These are phyloP conservation scores for Acronicta leporina DNA, from an alignment of 2,888 invertebrate species.

Conservation along the genomic window DNA sequence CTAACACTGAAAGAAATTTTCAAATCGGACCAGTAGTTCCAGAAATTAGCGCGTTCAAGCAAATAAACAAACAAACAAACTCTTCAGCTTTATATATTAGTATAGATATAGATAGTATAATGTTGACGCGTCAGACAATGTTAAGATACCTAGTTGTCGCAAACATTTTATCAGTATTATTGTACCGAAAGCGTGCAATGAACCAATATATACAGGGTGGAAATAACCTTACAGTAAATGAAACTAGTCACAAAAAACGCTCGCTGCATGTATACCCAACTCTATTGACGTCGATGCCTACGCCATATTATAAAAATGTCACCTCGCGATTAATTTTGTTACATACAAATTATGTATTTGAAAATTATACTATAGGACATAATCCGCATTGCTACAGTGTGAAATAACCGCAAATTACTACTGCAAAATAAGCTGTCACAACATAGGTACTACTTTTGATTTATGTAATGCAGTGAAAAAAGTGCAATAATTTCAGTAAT, in stretches of 20 bases:
- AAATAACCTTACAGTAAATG: too few species aligned
- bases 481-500: background rate
- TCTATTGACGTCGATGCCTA: too few species aligned
- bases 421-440: conserved; percentile 49
- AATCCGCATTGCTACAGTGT: conserved; percentile 45
- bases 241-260: too few species aligned
- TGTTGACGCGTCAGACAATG: conserved; percentile 7
- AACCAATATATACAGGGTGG: too few species aligned
- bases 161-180: conserved; percentile 25
- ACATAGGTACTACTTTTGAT: conserved; percentile 45
- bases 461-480: conserved; percentile 39
- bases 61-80: too few species aligned
- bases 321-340: conserved; percentile 9
- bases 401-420: conserved; percentile 32
- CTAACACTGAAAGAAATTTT: too few species aligned
- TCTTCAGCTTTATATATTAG: too few species aligned
- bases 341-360: conserved; percentile 29
- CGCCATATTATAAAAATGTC: conserved; percentile 8
- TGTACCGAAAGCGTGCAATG: too few species aligned
- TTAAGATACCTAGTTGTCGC: conserved; percentile 7
- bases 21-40: too few species aligned
- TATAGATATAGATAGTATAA: too few species aligned
- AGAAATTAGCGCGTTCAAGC: too few species aligned
- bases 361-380: conserved; percentile 18
- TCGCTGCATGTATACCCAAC: too few species aligned